Evolutionary conservation across 2,113 vertebrate genomes (phyloP), one percentile per base, ranked within the genome.

Genomic region (Platanista minor): DNA sequence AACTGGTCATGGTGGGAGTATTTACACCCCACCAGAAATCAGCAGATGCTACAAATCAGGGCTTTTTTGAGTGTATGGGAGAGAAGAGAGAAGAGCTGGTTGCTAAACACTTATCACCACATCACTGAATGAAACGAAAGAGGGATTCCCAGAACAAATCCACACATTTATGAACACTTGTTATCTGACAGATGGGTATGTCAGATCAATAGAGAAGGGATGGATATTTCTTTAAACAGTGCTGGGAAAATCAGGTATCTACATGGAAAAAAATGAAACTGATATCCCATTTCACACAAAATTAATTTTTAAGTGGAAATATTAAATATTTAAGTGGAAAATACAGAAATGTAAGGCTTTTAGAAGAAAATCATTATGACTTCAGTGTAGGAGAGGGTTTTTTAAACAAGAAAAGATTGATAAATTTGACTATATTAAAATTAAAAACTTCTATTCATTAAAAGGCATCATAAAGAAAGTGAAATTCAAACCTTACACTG

Each of bases 291-390:
- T 25, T 91, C 23, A 43, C 3, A 77, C 29, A 13, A 69, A 90
- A 25, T 54, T 52, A 93, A 39, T 39, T 59, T 59, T 90, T 66
- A 88, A 33, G 33, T 46, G 36, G 10, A 54, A 54, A 20, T 54
- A 64, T 85, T 71, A 95, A 92, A 59, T 75, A 61, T 20, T 87
- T 84, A 96, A 52, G n/a, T 27, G n/a, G 74, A 87, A 91, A 77
- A 91, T 66, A 61, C 3, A 91, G 91, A 96, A 77, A 83, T 54
- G 27, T 31, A 66, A 87, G 43, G 74, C 13, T 91, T 87, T 66
- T 21, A 78, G 62, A 84, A 71, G 90, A 71, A 90, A 90, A 85
- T 54, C 39, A 62, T 81, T 62, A 85, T 87, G 49, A 83, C 49
- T 94, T 94, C n/a, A 69, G 49, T 81, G 21, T 27, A 39, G 52